Evolutionary conservation across 2,113 vertebrate species (phyloP), one percentile per base, ranked within the genome.

Genomic region (Empidonax traillii): DNA sequence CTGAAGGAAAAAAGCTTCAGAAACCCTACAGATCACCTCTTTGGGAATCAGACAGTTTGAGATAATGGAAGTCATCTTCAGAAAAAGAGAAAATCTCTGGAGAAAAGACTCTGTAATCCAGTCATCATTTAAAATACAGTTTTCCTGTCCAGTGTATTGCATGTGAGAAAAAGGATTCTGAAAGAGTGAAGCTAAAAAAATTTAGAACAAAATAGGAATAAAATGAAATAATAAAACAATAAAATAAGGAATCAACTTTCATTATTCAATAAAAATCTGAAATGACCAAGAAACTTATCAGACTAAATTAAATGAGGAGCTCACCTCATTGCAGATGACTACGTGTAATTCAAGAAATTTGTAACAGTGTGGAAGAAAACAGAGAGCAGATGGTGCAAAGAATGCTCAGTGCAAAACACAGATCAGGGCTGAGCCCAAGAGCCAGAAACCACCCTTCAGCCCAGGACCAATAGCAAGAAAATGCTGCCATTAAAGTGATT

Each of bases 361-460:
- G 2, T 72, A 87, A 62, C 37, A 46, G 28, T 46, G 35, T 47
- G 58, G 61, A 76, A 65, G 65, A 82, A 95, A 93, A 73, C 46
- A 89, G 75, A 56, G 41, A 93, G 46, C 87, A 96, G 93, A 90
- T 92, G 90, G 88, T 75, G 53, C 79, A 58, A 68, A 90, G 78
- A 72, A 68, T 80, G 22, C 88, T 94, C 47, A 4, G 22, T 72
- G 61, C 72, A 59, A 88, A 90, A 86, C 28, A 68, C 55, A 86
- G 79, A 93, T 47, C 68, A 65, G 52, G 9, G 3, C 43, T 94
- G 65, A 92, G 61, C 56, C 86, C 52, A 80, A 88, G 55, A 88
- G 72, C 75, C 75, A 90, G 79, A 71, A 90, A 52, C 27, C 41
- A 68, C 66, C 44, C 78, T 81, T 92, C 59, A 96, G 75, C 68